Conservation (phyloP, 2,113 vertebrate genomes). For the Laticauda colubrina region DNA sequence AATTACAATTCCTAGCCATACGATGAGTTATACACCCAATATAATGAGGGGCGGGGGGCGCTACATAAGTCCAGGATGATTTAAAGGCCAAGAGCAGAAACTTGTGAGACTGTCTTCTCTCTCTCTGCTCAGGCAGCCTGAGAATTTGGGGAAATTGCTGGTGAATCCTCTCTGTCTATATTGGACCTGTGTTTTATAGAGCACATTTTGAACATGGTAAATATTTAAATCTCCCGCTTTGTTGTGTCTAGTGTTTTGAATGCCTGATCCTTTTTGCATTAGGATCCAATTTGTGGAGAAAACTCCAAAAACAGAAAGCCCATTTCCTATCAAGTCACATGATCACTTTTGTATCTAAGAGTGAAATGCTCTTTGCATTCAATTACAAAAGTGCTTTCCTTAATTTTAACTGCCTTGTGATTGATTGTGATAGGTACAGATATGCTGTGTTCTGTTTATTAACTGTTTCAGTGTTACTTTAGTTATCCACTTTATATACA, state of each 20-base stretch:
- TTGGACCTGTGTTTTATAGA: not conserved
- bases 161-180: not conserved
- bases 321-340: not conserved
- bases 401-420: slow-evolving; percentile 20
- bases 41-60: not conserved
- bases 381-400: slow-evolving; percentile 14
- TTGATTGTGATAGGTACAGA: slow-evolving; percentile 15
- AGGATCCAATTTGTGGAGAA: not conserved
- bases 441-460: not conserved
- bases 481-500: not conserved
- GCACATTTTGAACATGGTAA: not conserved
- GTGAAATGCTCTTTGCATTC: slow-evolving; percentile 8
- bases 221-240: not conserved
- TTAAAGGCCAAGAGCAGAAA: not conserved
- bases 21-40: not conserved
- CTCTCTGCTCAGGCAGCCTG: not conserved
- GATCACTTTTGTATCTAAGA: slow-evolving; percentile 8
- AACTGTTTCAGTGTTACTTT: slow-evolving; percentile 20
- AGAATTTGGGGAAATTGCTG: not conserved
- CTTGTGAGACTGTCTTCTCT: not conserved
- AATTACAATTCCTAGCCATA: not conserved
- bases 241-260: not conserved
- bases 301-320: not conserved
- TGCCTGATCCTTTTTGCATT: not conserved
- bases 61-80: not conserved